phyloP scores from a whole-genome alignment of 2,888 invertebrate genomes.

The Onthophagus sagittarius region DNA sequence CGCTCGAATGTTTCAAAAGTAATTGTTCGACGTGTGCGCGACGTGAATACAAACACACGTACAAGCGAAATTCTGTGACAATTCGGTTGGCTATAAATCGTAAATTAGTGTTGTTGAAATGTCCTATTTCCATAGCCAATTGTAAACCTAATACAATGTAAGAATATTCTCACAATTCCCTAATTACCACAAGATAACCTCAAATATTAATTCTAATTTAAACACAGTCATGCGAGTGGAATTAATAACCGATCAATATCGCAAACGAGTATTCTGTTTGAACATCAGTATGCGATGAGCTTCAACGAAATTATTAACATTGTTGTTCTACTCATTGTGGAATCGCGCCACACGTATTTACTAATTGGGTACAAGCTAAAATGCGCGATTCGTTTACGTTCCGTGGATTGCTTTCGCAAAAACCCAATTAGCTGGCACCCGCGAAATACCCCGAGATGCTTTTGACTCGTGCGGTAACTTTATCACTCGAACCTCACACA shows the following conservation, averaged over 20 bases:
- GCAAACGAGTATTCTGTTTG: too few species aligned
- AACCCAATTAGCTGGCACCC: neutral
- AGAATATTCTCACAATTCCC: neutral
- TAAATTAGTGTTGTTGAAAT: neutral
- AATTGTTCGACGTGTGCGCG: neutral
- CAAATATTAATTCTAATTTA: too few species aligned
- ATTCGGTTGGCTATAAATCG: neutral
- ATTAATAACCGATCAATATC: too few species aligned
- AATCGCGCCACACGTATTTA: neutral
- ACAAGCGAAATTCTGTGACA: neutral
- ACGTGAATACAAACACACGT: neutral
- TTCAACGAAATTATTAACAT: neutral
- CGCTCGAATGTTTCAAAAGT: neutral
- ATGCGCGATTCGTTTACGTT: neutral
- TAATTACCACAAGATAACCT: neutral
- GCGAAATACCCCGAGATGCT: neutral
- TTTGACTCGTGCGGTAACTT: neutral
- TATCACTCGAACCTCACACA: neutral
- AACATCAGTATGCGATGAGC: too few species aligned
- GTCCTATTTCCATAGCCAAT: neutral
- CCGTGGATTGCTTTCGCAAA: neutral
- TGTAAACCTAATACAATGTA: neutral
- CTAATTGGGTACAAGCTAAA: neutral
- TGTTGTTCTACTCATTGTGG: neutral
- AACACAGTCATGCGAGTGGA: too few species aligned